Evolutionary conservation across 2,113 vertebrate species (phyloP).

Genomic region (Bambusicola thoracicus): DNA sequence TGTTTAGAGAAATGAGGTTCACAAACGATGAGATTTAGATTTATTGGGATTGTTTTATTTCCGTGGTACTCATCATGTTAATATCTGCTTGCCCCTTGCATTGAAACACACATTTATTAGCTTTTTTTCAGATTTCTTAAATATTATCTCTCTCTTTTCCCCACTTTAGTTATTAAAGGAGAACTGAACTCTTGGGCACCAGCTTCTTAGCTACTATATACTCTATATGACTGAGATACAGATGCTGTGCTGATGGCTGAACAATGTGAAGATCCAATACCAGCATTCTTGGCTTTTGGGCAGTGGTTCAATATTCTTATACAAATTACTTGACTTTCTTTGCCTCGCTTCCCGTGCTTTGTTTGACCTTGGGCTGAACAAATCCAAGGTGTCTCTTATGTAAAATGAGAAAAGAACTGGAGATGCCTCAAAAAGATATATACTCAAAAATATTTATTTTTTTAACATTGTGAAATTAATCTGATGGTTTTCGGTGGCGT

Average conservation of each 20-base stretch:
- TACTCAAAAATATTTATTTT: not conserved
- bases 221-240: not conserved
- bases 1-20: not conserved
- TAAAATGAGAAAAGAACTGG: not conserved
- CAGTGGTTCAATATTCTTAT: not conserved
- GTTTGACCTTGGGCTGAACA: not conserved
- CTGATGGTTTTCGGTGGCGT: not conserved
- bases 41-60: slow-evolving; percentile 16
- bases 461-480: not conserved
- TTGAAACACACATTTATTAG: not conserved
- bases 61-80: not conserved
- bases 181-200: not conserved
- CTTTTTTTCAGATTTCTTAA: not conserved
- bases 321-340: not conserved
- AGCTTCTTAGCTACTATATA: not conserved
- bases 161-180: not conserved
- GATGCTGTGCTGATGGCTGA: not conserved
- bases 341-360: not conserved
- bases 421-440: not conserved
- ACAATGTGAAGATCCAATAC: not conserved
- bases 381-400: not conserved
- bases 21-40: not conserved
- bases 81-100: not conserved
- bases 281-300: not conserved
- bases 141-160: not conserved